Base-by-base conservation (phyloP, 1,140 invertebrate genomes). In the Philotrypesis tridentata region DNA sequence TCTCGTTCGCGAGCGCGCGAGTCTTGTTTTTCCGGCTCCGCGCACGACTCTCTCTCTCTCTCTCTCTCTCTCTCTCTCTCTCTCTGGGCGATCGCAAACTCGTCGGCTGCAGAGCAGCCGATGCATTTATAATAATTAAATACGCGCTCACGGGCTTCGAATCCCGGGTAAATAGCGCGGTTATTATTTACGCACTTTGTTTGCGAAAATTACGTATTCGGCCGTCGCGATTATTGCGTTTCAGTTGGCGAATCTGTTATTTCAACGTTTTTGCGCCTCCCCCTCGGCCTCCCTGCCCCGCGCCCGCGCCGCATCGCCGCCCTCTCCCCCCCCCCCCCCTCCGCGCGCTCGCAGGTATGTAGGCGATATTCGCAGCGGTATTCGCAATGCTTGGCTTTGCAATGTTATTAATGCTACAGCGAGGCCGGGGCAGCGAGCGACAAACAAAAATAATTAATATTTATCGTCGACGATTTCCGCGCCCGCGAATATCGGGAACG, bases 401-500 rank as follows among this genome's bases (percentile, higher is more conserved):
- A 90, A 90, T 89, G 90, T 91, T 92, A 91, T 91, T 91, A 92
- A 92, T 92, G 89, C 89, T 88, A 87, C 86, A 88, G 85, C 88
- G 89, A 86, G 60, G 68, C 70, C 68, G 40, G n/a, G 68, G 29
- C 87, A 87, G 86, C 86, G 85, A 88, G 88, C 88, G 88, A 89
- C 89, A 92, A 92, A 92, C 90, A 92, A 91, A 92, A 92, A 91
- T 92, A 91, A 92, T 91, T 91, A 91, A 91, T 92, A 92, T 92
- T 92, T 92, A 92, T 92, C 90, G 89, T 91, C 87, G 86, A 89
- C 89, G 89, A 91, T 92, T 92, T 92, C 88, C 90, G 88, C 87
- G 88, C 85, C 84, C 86, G 85, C 89, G 88, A 88, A 84, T 87
- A 86, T 87, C 84, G 84, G 82, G 83, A 87, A 87, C 88, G 87